phyloP scores from a whole-genome alignment of 1,140 invertebrate genomes.

The Drosophila ercepeae region DNA sequence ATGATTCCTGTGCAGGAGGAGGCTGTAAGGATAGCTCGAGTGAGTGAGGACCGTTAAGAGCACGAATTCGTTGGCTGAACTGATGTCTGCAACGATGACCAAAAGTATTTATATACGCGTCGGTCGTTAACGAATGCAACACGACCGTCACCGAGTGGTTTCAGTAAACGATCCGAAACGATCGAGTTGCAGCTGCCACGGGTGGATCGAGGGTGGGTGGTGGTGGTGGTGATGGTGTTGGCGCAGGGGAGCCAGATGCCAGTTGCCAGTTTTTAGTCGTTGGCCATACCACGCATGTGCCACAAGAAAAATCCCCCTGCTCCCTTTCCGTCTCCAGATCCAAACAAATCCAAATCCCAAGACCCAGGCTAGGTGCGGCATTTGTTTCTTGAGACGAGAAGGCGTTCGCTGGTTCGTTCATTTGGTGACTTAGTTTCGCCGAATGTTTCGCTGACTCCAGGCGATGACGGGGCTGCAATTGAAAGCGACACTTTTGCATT shows the following conservation, averaged over 20 bases:
- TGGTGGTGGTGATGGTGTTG: neutral
- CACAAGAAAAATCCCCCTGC: constrained; percentile 42
- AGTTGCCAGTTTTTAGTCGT: constrained; percentile 10
- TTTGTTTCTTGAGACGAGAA: constrained; percentile 37
- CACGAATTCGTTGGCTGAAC: constrained; percentile 81
- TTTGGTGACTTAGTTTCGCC: constrained; percentile 58
- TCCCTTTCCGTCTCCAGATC: neutral
- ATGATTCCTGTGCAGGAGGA: constrained; percentile 33
- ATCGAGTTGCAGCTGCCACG: constrained; percentile 37
- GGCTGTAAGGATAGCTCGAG: constrained; percentile 50
- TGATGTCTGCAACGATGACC: constrained; percentile 82
- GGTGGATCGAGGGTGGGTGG: constrained; percentile 20
- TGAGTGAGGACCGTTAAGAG: constrained; percentile 71
- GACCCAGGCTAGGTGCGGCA: constrained; percentile 43
- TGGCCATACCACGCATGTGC: constrained; percentile 63
- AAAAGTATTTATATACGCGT: constrained; percentile 82
- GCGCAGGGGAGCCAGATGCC: constrained; percentile 25
- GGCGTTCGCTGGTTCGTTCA: constrained; percentile 31
- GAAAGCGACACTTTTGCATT: constrained; percentile 70
- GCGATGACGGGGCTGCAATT: constrained; percentile 51
- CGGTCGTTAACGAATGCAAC: constrained; percentile 29
- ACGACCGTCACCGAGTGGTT: constrained; percentile 28
- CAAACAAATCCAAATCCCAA: neutral
- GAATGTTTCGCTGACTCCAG: constrained; percentile 34
- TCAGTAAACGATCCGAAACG: constrained; percentile 16